phyloP scores from a whole-genome alignment of 2,888 invertebrate genomes.

The Eueremaeus valkanovi region DNA sequence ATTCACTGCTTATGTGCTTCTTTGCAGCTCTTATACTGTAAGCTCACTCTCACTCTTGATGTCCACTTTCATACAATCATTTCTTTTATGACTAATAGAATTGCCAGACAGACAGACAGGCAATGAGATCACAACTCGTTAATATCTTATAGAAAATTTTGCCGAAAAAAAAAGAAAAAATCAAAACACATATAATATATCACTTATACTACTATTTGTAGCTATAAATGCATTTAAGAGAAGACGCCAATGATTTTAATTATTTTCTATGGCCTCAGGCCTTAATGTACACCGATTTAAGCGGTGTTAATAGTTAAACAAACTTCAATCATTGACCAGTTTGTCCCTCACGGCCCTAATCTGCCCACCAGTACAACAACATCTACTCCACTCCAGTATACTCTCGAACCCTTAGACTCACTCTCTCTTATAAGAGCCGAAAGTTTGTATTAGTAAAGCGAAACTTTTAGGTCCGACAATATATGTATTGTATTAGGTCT shows the following conservation, averaged over 20 bases:
- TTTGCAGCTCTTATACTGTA: too few species aligned
- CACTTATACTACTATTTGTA: background rate
- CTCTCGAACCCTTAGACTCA: background rate
- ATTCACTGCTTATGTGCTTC: too few species aligned
- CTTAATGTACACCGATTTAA: background rate
- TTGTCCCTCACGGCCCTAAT: constrained; percentile 5
- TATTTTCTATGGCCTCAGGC: background rate
- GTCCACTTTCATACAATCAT: too few species aligned
- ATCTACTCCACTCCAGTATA: background rate
- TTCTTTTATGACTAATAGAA: too few species aligned
- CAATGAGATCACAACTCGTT: too few species aligned
- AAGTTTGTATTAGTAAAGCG: background rate
- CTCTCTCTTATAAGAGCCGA: background rate
- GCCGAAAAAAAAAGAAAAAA: too few species aligned
- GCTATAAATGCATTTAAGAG: background rate
- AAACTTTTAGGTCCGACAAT: background rate
- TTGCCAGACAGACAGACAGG: too few species aligned
- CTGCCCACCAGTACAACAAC: background rate
- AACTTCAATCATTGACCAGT: constrained; percentile 23
- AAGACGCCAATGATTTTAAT: background rate
- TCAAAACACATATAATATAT: background rate
- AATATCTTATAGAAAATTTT: too few species aligned
- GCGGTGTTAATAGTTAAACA: constrained; percentile 25
- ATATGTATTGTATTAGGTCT: constrained; percentile 1
- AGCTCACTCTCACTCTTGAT: background rate